Conservation (phyloP, 2,888 invertebrate species). For the Dromius quadrimaculatus region DNA sequence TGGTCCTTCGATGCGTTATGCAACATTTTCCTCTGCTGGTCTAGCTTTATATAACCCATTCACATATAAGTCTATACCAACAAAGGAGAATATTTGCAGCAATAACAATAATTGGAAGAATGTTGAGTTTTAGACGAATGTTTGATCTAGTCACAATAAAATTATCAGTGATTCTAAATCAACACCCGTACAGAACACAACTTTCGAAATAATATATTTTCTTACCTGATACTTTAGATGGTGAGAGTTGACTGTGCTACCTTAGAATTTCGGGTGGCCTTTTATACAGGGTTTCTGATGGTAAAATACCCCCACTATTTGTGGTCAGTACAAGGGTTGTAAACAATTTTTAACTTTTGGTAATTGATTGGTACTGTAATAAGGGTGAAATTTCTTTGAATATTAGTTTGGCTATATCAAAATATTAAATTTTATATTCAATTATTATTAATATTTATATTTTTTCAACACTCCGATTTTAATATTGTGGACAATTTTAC, state of each 20-base stretch:
- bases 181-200: conserved; percentile 25
- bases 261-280: background rate
- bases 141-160: conserved; percentile 65
- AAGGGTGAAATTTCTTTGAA: background rate
- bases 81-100: conserved; percentile 17
- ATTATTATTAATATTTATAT: too few relatives aligned
- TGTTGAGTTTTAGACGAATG: conserved; percentile 61
- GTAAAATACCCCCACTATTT: conserved; percentile 5
- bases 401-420: background rate
- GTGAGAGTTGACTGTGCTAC: background rate
- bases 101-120: background rate
- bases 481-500: too few relatives aligned
- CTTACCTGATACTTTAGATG: background rate
- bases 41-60: conserved; percentile 34
- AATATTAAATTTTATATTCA: background rate
- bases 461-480: too few relatives aligned
- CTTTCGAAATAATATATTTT: background rate
- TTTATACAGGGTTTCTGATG: conserved; percentile 3
- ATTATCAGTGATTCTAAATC: conserved; percentile 30
- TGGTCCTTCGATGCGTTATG: background rate
- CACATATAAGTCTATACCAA: conserved; percentile 29
- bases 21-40: conserved; percentile 15
- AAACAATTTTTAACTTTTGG: too few relatives aligned
- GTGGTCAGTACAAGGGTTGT: background rate
- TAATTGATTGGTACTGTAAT: background rate